phyloP scores from a whole-genome alignment of 2,113 vertebrate species.

The Podarcis muralis region DNA sequence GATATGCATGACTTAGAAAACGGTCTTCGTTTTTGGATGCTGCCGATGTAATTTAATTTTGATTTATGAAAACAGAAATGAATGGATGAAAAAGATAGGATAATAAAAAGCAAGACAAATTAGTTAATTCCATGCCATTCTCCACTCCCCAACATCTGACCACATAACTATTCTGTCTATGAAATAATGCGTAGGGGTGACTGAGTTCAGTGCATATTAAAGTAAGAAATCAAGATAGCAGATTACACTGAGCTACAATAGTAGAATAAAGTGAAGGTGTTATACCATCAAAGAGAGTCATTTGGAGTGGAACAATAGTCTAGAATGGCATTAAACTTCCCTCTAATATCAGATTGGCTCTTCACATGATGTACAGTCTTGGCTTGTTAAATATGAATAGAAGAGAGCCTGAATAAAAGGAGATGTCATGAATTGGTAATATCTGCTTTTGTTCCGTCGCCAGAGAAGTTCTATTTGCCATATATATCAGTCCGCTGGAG shows the following conservation, averaged over 20 bases:
- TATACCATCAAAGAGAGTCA: slow-evolving; percentile 30
- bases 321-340: slow-evolving; percentile 38
- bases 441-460: slow-evolving; percentile 32
- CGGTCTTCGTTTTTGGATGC: too few species aligned
- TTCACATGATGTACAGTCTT: slow-evolving; percentile 38
- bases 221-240: slow-evolving; percentile 33
- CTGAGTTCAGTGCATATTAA: not conserved
- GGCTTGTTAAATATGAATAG: slow-evolving; percentile 49
- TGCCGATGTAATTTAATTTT: too few species aligned
- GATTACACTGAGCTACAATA: slow-evolving; percentile 37
- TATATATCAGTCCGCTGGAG: not conserved
- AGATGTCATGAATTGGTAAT: slow-evolving; percentile 50
- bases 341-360: slow-evolving; percentile 35
- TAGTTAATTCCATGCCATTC: not conserved
- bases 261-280: not conserved
- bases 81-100: not conserved
- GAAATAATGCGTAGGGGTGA: slow-evolving; percentile 44
- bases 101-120: not conserved
- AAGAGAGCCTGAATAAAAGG: slow-evolving; percentile 37
- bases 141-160: not conserved
- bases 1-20: too few species aligned
- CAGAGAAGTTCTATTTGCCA: slow-evolving; percentile 32
- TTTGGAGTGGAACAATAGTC: slow-evolving; percentile 50
- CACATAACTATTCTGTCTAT: not conserved
- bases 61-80: too few species aligned